Conservation (phyloP, 1,140 invertebrate species). For the Chrysoperla carnea region DNA sequence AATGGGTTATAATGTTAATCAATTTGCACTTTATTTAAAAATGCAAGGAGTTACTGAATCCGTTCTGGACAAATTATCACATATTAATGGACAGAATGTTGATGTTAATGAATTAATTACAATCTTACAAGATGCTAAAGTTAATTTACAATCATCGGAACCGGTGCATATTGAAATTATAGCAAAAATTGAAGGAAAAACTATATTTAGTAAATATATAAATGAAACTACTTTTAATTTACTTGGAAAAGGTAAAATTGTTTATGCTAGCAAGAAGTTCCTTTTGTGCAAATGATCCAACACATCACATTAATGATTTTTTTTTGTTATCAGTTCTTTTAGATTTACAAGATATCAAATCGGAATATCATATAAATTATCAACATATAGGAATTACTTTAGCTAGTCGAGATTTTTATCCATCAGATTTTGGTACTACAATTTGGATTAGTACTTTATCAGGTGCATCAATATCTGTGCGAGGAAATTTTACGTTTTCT, state of each 20-base stretch:
- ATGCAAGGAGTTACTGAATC: conserved; percentile 26
- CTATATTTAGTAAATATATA: conserved; percentile 34
- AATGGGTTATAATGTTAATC: conserved; percentile 31
- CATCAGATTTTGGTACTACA: conserved; percentile 33
- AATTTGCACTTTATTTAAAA: conserved; percentile 35
- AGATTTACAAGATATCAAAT: conserved; percentile 13
- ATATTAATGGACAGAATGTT: conserved; percentile 20
- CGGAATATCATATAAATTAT: conserved; percentile 31
- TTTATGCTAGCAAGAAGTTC: neutral
- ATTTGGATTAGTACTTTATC: conserved; percentile 26
- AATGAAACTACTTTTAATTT: conserved; percentile 32
- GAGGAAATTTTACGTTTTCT: conserved; percentile 32
- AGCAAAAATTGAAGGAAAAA: conserved; percentile 33
- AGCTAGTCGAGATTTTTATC: conserved; percentile 27
- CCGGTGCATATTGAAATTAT: conserved; percentile 36
- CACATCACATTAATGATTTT: too few relatives aligned
- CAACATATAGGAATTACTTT: conserved; percentile 28
- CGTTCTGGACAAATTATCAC: conserved; percentile 18
- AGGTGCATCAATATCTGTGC: conserved; percentile 30
- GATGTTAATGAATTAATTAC: conserved; percentile 27
- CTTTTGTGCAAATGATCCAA: too few relatives aligned
- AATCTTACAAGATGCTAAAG: conserved; percentile 28
- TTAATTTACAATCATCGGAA: conserved; percentile 23
- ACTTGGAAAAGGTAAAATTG: conserved; percentile 20
- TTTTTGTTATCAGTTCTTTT: too few relatives aligned